phyloP scores from a whole-genome alignment of 1,140 invertebrate species.

The Thaumetopoea pityocampa region DNA sequence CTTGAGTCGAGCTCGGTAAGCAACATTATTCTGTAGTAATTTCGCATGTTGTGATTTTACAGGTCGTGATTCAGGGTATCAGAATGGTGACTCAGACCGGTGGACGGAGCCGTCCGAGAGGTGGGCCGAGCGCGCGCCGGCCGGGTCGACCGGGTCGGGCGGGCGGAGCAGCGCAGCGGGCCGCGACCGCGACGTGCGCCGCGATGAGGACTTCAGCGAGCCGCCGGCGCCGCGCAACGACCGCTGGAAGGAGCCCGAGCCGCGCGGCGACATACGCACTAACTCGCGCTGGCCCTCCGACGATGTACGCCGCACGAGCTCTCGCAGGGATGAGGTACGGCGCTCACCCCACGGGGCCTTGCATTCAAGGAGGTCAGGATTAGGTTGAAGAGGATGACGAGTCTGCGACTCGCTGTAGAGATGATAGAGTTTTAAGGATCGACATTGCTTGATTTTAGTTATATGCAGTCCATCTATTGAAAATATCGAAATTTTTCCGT shows the following conservation, averaged over 20 bases:
- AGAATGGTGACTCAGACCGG: constrained; percentile 68
- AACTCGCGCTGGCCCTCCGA: constrained; percentile 72
- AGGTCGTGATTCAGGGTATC: constrained; percentile 69
- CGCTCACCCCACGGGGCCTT: no score
- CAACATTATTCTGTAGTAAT: no score
- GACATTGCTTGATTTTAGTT: no score
- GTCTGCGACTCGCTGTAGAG: no score
- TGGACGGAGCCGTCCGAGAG: constrained; percentile 51
- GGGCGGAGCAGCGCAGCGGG: constrained; percentile 49
- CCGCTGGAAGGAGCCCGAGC: constrained; percentile 85
- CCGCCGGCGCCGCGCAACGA: constrained; percentile 79
- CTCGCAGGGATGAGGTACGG: constrained; percentile 70
- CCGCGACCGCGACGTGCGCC: constrained; percentile 62
- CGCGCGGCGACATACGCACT: constrained; percentile 63
- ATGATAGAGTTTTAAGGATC: no score
- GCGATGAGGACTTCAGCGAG: constrained; percentile 67
- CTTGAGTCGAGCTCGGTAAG: no score
- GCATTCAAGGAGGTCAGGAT: no score
- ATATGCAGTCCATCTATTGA: no score
- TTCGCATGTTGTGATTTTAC: constrained; percentile 7
- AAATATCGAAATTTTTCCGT: no score
- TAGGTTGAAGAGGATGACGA: no score
- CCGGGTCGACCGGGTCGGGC: constrained; percentile 31
- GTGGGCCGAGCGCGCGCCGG: constrained; percentile 52
- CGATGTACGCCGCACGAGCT: constrained; percentile 71